These are phyloP conservation scores for Phodopus roborovskii DNA, from an alignment of 2,113 vertebrate genomes.

Conservation along the genomic window DNA sequence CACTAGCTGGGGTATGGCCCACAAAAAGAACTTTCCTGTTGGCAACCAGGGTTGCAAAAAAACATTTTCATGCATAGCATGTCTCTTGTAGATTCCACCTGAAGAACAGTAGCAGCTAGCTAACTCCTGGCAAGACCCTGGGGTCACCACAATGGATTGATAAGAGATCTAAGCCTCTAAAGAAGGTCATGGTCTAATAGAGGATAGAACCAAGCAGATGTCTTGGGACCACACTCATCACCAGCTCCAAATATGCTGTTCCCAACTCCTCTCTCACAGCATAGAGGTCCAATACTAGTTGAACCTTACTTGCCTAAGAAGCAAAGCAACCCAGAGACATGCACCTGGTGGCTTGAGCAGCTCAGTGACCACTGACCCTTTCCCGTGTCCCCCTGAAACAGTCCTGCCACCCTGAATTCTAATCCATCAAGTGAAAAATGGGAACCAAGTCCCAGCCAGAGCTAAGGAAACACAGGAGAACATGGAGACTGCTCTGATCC, in stretches of 20 bases:
- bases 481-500: neutral
- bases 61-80: neutral
- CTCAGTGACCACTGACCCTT: fast-evolving
- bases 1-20: neutral
- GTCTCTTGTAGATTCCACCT: neutral
- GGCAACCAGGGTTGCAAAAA: neutral
- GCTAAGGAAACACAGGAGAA: neutral
- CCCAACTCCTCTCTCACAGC: neutral
- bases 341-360: fast-evolving
- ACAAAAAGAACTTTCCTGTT: neutral
- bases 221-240: neutral
- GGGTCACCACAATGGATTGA: fast-evolving
- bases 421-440: fast-evolving
- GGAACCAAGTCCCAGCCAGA: fast-evolving
- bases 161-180: neutral
- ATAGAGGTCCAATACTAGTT: neutral
- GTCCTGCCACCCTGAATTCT: neutral
- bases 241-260: neutral
- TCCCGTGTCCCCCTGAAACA: fast-evolving
- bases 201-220: neutral
- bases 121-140: neutral
- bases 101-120: neutral
- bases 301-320: neutral
- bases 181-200: neutral
- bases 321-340: fast-evolving